phyloP scores from a whole-genome alignment of 1,140 invertebrate genomes.

The Adoxophyes honmai region DNA sequence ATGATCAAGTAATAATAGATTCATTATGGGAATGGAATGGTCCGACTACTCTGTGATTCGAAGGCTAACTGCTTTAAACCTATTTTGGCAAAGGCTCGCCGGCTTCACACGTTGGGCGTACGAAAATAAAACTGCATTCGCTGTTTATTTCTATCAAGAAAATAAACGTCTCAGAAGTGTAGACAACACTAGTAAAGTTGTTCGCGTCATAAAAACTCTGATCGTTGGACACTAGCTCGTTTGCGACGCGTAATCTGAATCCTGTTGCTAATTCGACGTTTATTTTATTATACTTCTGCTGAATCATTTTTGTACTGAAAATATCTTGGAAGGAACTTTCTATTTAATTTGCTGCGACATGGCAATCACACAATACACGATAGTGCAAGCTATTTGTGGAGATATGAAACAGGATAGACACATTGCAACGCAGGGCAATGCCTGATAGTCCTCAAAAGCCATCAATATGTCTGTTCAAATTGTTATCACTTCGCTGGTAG shows the following conservation, averaged over 20 bases:
- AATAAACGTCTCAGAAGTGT: not conserved
- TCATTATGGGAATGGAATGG: conserved; percentile 36
- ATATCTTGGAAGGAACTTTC: too few species aligned
- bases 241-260: too few species aligned
- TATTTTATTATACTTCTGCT: too few species aligned
- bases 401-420: conserved; percentile 11
- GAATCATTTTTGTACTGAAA: too few species aligned
- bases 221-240: too few species aligned
- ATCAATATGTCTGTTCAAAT: conserved; percentile 17
- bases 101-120: not conserved
- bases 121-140: not conserved
- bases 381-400: not conserved
- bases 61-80: conserved; percentile 28
- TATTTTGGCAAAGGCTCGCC: conserved; percentile 10
- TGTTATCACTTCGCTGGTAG: conserved; percentile 1
- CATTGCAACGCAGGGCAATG: conserved; percentile 15
- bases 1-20: conserved; percentile 38
- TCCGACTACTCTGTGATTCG: conserved; percentile 32
- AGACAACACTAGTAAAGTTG: too few species aligned
- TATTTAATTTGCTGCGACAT: too few species aligned
- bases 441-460: conserved; percentile 28
- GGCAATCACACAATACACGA: too few species aligned
- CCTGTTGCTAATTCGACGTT: too few species aligned
- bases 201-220: too few species aligned
- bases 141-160: not conserved